Evolutionary conservation across 2,888 invertebrate genomes (phyloP), one percentile per base, ranked within the genome.

Genomic region (Dryococelus australis): DNA sequence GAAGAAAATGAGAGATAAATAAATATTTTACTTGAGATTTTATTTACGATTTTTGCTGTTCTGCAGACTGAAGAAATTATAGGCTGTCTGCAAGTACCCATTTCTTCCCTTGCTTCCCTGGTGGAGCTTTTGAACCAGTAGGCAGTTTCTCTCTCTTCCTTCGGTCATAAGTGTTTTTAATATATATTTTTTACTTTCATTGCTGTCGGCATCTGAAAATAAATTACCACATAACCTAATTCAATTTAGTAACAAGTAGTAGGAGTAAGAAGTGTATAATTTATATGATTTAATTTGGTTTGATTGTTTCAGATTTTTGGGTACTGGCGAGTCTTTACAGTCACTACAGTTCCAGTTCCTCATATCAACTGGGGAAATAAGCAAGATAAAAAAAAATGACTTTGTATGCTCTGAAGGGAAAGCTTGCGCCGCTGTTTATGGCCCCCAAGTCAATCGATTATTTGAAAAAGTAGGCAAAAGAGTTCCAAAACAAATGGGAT

Each of bases 131-230:
- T 78, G 16, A 84, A 43, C 87, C 84, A 65, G 87, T 83, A 83
- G 28, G 80, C 47, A 47, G 47, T 47, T 47, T 47, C 80, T 86
- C 47, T 9, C 53, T 81, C 81, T 87, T 85, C 51, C 79, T 88
- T 65, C 88, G 86, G 86, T 88, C 87, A 79, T 88, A 87, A 9
- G 88, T 88, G 43, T 88, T 88, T 85, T 87, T 88, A 27, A 88
- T 88, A 43, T 88, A n/a, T n/a, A n/a, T 88, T 86, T 85, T 88
- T 88, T 88, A 88, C 53, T 88, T 84, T 86, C 88, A 87, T 88
- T 88, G 85, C 88, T 87, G 20, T 84, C 47, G 51, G 81, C 86
- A 26, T 86, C 88, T 88, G 87, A 51, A 47, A 47, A 47, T 88
- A 87, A 84, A 35, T 85, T n/a, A 26, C 35, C 43, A 84, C 24